Evolutionary conservation across 2,113 vertebrate species (phyloP), one percentile per base, ranked within the genome.

Genomic region (Pseudorhombus dupliciocellatus): DNA sequence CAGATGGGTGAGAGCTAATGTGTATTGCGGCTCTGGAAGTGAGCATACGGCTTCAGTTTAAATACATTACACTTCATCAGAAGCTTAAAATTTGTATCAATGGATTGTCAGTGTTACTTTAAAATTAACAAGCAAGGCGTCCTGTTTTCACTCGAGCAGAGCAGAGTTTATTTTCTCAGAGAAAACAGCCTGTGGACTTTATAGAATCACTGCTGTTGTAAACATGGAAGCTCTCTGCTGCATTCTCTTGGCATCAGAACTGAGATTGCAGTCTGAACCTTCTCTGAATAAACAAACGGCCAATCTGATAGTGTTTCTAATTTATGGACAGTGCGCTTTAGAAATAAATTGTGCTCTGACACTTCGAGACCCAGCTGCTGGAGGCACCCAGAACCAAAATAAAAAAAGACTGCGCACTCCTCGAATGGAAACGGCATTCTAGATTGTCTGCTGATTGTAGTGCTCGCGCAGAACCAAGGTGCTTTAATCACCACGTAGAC

Each of bases 261-360:
- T 0, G 20, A 79, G 67, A 86, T 79, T 81, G 70, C 72, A 56
- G 79, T 56, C 68, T 56, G 58, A 79, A 71, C 59, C 34, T 12
- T 51, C 57, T 70, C 59, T 67, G 77, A 84, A 87, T 77, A 79
- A 84, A 80, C 66, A 83, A 83, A 73, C 63, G 57, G 53, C 22
- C 63, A 65, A 84, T 72, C 78, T 84, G 78, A 87, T 85, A 69
- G 67, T 34, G 50, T 34, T 44, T 62, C 46, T 79, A 75, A 85
- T 85, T 87, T 74, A 87, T 82, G 61, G 75, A 87, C 78, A 71
- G 44, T 69, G 22, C 7, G 37, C 64, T 81, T 55, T 51, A n/a
- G 66, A 81, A 62, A 85, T 77, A 84, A 85, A 83, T 81, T 70
- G 40, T 71, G 61, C 72, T 53, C 68, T 65, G 53, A 68, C 71